Evolutionary conservation across 2,797 vertebrate genomes (phyloP).

Genomic region (Sylvilagus floridanus): DNA sequence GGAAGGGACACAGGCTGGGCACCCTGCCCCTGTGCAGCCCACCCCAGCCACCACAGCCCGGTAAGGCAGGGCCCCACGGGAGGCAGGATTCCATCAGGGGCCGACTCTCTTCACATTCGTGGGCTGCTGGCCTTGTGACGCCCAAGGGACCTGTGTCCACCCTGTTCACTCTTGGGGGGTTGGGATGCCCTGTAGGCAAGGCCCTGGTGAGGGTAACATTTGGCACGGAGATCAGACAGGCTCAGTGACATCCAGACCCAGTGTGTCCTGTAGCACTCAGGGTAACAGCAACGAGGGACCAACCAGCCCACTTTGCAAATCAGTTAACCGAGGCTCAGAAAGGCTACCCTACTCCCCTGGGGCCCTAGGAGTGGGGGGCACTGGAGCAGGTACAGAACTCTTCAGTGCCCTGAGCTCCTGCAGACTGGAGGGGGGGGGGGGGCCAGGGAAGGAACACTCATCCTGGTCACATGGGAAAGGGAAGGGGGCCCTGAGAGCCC

Average conservation of each 20-base stretch:
- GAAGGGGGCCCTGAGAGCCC: constrained; percentile 73
- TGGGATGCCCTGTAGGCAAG: not conserved
- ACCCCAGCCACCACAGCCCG: no score
- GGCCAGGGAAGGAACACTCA: not conserved
- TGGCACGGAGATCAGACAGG: not conserved
- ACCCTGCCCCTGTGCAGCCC: not conserved
- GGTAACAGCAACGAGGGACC: not conserved
- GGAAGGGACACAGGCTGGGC: not conserved
- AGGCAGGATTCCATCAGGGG: no score
- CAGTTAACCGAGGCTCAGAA: not conserved
- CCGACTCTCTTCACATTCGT: not conserved
- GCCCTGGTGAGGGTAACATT: not conserved
- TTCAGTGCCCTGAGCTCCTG: not conserved
- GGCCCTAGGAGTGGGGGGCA: not conserved
- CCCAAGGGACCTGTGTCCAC: not conserved
- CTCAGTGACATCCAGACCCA: no score
- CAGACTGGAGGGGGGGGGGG: not conserved
- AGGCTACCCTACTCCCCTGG: not conserved
- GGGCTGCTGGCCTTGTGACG: not conserved
- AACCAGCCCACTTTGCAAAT: not conserved
- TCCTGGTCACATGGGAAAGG: constrained; percentile 75
- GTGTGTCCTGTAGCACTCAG: not conserved
- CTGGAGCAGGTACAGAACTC: not conserved
- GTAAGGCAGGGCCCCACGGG: not conserved
- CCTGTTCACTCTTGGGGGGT: not conserved